Percentiles rank a stretch among this genome's conserved stretches.
phyloP scores from a whole-genome alignment of 2,113 vertebrate species.

The Centrocercus urophasianus region DNA sequence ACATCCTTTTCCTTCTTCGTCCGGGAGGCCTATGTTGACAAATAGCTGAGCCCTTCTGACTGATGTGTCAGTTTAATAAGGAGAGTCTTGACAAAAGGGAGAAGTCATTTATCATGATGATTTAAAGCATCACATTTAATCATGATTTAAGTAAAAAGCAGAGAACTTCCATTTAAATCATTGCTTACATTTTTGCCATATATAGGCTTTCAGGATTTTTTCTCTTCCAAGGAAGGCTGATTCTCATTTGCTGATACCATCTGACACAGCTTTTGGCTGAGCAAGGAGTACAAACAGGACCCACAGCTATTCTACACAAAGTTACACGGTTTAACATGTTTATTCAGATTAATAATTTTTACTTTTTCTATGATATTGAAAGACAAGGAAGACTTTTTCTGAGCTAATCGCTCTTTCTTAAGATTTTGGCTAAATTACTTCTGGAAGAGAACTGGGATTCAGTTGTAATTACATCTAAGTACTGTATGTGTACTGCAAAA shows the following conservation, averaged over 20 bases:
- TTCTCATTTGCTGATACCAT: background rate
- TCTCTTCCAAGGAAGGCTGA: background rate
- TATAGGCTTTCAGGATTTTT: background rate
- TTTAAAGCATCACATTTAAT: conserved; percentile 15
- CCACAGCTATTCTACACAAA: background rate
- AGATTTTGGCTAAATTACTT: background rate
- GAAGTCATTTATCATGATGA: background rate
- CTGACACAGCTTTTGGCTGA: background rate
- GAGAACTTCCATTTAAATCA: conserved; percentile 6
- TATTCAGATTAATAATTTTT: background rate
- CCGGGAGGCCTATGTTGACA: background rate
- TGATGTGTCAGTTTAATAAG: conserved; percentile 1
- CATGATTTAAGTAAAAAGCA: background rate
- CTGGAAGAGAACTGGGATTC: background rate
- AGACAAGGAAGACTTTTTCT: background rate
- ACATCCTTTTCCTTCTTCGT: background rate
- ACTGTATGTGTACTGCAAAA: background rate
- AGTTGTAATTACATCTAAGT: background rate
- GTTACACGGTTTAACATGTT: background rate
- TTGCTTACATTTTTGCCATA: background rate
- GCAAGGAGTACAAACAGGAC: background rate
- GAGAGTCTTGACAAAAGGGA: background rate
- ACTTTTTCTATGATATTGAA: background rate
- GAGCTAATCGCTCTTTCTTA: background rate
- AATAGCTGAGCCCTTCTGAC: background rate